Base-by-base conservation (phyloP, 2,888 invertebrate genomes). In the Parnassius glacialis region DNA sequence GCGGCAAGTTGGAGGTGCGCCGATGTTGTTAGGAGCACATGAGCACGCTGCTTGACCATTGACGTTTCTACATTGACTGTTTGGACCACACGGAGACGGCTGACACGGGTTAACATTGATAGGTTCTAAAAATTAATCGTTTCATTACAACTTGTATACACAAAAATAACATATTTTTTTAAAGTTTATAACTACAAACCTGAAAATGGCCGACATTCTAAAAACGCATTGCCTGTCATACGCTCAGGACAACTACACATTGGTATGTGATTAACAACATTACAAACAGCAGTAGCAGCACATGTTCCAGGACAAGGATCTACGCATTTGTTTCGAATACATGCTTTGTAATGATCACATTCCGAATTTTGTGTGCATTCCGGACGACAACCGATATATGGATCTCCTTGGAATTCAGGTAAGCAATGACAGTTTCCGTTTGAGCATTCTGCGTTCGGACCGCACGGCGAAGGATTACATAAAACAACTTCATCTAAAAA, bases 231-330 rank as follows among this genome's bases (percentile, higher is more conserved):
- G 68, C 95, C 96, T 63, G 93, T 90, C 87, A 93, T 94, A 59
- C 93, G 93, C 56, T 90, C 85, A 41, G 93, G 93, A 79, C 94
- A 94, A 68, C 85, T 92, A 70, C 94, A 94, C 85, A 93, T 92
- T 1, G 94, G 93, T 64, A 92, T 90, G 72, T 94, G 93, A 71
- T 93, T 93, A 13, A 95, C 89, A 0, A 96, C 95, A 64, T 92
- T 92, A 75, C 97, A 97, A 56, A 93, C 77, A 2, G 96, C 96
- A 74, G 94, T 95, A 57, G 90, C 76, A 1, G 96, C 96, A 78
- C 97, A 97, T 43, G 95, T 95, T 65, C 95, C 95, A 7, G 94
- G 93, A 73, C 97, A 97, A 61, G 97, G 96, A 84, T 97, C 94
- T 65, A 84, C 81, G 75, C 97, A 97, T 83, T 96, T 96, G 75